These are phyloP conservation scores for Eristalis tenax DNA, from an alignment of 2,888 invertebrate species.

Conservation along the genomic window DNA sequence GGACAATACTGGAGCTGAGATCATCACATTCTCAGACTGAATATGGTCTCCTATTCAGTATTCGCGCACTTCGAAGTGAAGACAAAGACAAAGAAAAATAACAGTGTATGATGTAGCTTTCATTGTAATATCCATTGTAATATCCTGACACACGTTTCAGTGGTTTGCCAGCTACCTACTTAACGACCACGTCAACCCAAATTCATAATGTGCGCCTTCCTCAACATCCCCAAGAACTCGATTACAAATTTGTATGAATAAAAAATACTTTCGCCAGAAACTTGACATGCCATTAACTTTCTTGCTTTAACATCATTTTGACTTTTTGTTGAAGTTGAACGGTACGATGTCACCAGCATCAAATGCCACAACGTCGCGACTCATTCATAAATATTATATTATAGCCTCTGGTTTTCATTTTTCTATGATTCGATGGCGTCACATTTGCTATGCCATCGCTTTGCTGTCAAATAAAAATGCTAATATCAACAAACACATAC, in stretches of 20 bases:
- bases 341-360: not conserved
- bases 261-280: not conserved
- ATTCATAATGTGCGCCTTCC: not conserved
- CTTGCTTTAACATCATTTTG: not conserved
- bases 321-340: not conserved
- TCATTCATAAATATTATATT: conserved; percentile 2
- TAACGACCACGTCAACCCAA: not conserved
- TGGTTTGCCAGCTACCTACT: no score
- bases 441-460: not conserved
- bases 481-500: not conserved
- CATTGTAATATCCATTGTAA: no score
- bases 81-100: no score
- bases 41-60: no score
- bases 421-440: not conserved
- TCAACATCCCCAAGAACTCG: no score
- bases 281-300: not conserved
- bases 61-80: no score
- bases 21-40: no score
- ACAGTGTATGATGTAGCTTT: no score
- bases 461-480: not conserved
- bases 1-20: no score
- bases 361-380: conserved; percentile 1
- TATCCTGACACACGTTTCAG: no score
- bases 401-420: not conserved
- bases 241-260: not conserved